phyloP scores from a whole-genome alignment of 1,140 invertebrate species.

The Apis cerana region DNA sequence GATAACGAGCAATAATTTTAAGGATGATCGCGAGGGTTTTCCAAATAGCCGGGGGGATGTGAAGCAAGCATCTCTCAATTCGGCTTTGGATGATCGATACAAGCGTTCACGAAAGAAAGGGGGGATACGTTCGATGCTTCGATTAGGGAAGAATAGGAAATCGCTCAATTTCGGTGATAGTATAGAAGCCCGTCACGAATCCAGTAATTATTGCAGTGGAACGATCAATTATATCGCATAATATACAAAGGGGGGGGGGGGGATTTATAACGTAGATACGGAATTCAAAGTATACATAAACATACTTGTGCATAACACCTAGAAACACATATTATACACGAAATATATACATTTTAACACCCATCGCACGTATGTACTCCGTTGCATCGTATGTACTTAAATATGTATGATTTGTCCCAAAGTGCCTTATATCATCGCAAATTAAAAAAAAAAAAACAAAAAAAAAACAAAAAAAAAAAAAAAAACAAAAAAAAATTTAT shows the following conservation, averaged over 20 bases:
- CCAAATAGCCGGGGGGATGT: conserved; percentile 84
- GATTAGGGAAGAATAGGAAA: conserved; percentile 81
- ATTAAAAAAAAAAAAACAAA: conserved; percentile 29
- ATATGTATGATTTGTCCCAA: conserved; percentile 74
- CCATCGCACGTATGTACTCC: conserved; percentile 33
- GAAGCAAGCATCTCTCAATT: conserved; percentile 86
- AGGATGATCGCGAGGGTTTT: conserved; percentile 84
- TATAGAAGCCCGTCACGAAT: conserved; percentile 76
- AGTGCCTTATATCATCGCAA: conserved; percentile 76
- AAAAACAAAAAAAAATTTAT: conserved; percentile 44
- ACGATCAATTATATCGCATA: conserved; percentile 81
- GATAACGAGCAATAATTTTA: conserved; percentile 75
- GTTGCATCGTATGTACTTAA: conserved; percentile 59
- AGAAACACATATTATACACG: conserved; percentile 43
- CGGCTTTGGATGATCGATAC: conserved; percentile 84
- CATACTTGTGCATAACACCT: conserved; percentile 51
- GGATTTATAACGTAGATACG: conserved; percentile 42
- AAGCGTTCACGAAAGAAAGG: conserved; percentile 87
- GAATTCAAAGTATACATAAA: conserved; percentile 51
- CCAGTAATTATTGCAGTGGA: conserved; percentile 79
- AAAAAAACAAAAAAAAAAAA: conserved; percentile 39
- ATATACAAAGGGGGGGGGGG: conserved; percentile 32
- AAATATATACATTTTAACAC: conserved; percentile 21
- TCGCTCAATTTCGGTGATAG: conserved; percentile 80
- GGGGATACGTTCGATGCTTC: conserved; percentile 91